phyloP scores from a whole-genome alignment of 2,797 vertebrate species.

The Prionace glauca region DNA sequence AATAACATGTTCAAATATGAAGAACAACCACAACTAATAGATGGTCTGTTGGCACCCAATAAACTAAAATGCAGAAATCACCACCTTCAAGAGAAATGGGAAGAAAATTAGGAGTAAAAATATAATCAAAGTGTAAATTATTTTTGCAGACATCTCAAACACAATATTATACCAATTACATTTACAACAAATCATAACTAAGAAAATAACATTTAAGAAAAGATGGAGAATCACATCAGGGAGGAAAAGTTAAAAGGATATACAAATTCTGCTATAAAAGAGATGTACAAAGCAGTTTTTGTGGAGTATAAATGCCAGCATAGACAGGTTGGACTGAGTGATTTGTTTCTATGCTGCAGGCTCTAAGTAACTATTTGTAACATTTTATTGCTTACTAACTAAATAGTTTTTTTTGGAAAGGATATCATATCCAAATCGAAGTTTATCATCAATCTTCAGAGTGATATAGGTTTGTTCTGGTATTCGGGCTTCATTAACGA shows the following conservation, averaged over 20 bases:
- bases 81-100: not conserved
- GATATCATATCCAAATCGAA: slow-evolving; percentile 99
- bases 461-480: slow-evolving; percentile 97
- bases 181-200: not conserved
- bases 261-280: not conserved
- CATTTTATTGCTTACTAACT: not conserved
- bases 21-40: not conserved
- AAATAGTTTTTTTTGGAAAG: slow-evolving; percentile 51
- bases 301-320: not conserved
- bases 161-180: not conserved
- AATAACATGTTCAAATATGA: not conserved
- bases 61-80: not conserved
- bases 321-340: not conserved
- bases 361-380: not conserved
- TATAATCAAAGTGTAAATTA: not conserved
- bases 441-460: slow-evolving; percentile 90
- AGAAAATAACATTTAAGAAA: not conserved
- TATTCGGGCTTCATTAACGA: slow-evolving; percentile 94
- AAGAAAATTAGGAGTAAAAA: not conserved
- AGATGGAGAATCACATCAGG: not conserved
- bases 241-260: not conserved
- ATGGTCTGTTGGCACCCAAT: not conserved
- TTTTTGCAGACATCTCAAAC: not conserved
- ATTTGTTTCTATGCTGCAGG: not conserved
- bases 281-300: not conserved